A percentile compares a stretch with the other conserved stretches of the same genome.
Evolutionary conservation across 2,113 vertebrate genomes (phyloP).

Genomic region (Coracopsis vasa): DNA sequence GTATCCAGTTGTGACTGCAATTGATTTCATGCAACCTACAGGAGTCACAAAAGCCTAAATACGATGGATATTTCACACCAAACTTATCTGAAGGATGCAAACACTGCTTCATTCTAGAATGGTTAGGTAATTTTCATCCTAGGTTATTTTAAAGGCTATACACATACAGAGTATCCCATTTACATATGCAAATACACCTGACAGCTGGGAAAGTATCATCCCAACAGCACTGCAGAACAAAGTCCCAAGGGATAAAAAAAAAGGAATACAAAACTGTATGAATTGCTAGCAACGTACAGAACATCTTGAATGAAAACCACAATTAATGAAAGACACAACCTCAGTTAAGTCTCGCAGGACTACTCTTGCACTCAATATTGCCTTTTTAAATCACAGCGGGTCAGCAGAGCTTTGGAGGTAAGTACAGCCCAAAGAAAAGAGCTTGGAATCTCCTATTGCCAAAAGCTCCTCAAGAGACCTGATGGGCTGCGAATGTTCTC

Average conservation of each 20-base stretch:
- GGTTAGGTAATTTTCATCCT: not conserved
- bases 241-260: not conserved
- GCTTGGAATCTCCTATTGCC: not conserved
- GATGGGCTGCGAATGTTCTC: not conserved
- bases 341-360: not conserved
- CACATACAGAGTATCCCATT: not conserved
- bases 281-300: not conserved
- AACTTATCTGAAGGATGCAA: not conserved
- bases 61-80: not conserved
- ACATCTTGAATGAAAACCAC: not conserved
- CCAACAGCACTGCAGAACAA: not conserved
- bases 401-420: not conserved
- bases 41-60: not conserved
- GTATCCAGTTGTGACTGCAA: not conserved
- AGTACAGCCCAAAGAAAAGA: not conserved
- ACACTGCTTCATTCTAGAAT: not conserved
- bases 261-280: not conserved
- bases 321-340: not conserved
- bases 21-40: not conserved
- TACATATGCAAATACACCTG: not conserved
- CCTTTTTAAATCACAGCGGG: not conserved
- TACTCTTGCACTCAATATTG: not conserved
- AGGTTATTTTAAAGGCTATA: not conserved
- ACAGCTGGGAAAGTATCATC: not conserved
- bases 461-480: not conserved